Base-by-base conservation (phyloP, 2,888 invertebrate genomes). In the Blomia tropicalis region DNA sequence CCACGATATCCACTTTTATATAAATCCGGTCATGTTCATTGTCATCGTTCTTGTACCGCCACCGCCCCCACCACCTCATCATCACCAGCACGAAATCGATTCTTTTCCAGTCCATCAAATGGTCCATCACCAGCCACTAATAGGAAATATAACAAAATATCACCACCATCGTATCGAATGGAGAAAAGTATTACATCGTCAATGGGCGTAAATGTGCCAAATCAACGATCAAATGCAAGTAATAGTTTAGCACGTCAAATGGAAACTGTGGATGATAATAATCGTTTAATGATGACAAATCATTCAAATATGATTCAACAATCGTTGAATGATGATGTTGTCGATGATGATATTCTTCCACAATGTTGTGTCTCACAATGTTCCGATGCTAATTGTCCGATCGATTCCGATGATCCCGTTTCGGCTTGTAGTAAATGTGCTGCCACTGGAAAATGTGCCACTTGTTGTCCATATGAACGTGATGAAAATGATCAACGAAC, bases 1-100 rank as follows among this genome's bases (percentile, higher is more conserved):
- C 51, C 51, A 7, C 51, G 51, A n/a, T 47, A 47, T 19, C 51
- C 51, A 19, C 51, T 47, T 11, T n/a, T 47, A n/a, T 47, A 47
- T n/a, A 47, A 47, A n/a, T 47, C 51, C 7, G n/a, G 7, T n/a
- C 27, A 47, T n/a, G 7, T 14, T 14, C 7, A 47, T 17, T 11
- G 7, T 7, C 36, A 36, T 36, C 36, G 36, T 7, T 36, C 36
- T 17, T 36, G 36, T 36, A 7, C 36, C 7, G 36, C 17, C 7
- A 7, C 36, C 36, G 7, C 36, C 36, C 7, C 36, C 17, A 11
- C 36, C 36, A 11, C 36, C 17, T 36, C 36, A 11, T 36, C 36
- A 36, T 36, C 36, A 17, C 7, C 7, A 7, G 17, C 7, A 36
- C 36, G 36, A 7, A 36, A 36, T 17, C 36, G 36, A 11, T 36